Conservation (phyloP, 2,888 invertebrate genomes). For the Pammene fasciana region DNA sequence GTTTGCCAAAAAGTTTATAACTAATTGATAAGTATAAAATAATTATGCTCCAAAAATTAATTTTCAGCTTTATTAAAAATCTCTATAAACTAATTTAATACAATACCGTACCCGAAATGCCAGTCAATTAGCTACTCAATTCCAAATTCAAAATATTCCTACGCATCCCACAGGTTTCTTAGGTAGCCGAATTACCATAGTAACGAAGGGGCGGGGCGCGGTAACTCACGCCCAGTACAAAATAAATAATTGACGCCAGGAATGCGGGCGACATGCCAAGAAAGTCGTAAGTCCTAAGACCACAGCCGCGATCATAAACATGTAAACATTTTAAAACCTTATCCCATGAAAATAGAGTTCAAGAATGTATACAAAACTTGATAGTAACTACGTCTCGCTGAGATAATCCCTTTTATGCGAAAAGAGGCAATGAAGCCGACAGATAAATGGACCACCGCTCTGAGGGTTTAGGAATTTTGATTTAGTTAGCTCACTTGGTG, state of each 20-base stretch:
- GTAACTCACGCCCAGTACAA: constrained; percentile 80
- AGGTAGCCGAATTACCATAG: constrained; percentile 77
- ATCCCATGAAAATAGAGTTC: neutral
- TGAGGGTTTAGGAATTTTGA: constrained; percentile 37
- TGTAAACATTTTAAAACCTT: neutral
- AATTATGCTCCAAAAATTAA: too few relatives aligned
- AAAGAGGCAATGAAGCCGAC: constrained; percentile 11
- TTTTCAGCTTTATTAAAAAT: too few relatives aligned
- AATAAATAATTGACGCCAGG: constrained; percentile 76
- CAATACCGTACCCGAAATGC: constrained; percentile 14
- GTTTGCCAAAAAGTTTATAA: too few relatives aligned
- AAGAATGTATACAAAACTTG: neutral
- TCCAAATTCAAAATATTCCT: constrained; percentile 38
- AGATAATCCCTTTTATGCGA: constrained; percentile 8
- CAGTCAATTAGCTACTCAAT: constrained; percentile 38
- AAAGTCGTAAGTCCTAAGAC: neutral
- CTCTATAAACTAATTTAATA: constrained; percentile 5
- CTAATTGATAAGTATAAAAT: too few relatives aligned
- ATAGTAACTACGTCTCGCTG: neutral
- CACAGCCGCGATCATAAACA: neutral
- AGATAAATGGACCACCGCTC: constrained; percentile 43
- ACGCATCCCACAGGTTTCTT: constrained; percentile 39
- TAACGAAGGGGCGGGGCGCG: constrained; percentile 79
- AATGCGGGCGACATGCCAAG: constrained; percentile 56
- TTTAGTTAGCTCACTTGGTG: constrained; percentile 38